These are phyloP conservation scores for Drosophila sproati DNA, from an alignment of 1,140 invertebrate genomes.

Conservation along the genomic window DNA sequence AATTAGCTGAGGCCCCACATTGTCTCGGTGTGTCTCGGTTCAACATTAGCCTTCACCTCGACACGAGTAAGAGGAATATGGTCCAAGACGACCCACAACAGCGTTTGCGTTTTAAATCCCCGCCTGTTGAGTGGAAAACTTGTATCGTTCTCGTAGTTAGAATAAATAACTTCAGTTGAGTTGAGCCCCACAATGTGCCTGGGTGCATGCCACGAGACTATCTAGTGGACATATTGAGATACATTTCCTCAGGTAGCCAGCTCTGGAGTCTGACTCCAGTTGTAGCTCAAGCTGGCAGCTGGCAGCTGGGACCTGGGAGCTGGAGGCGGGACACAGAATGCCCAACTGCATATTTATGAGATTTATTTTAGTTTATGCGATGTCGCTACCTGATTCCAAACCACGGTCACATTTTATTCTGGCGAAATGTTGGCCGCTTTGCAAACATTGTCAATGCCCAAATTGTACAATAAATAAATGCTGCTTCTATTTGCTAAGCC, in stretches of 20 bases:
- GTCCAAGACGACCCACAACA: slow-evolving; percentile 64
- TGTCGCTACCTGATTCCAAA: slow-evolving; percentile 67
- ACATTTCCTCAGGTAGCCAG: slow-evolving; percentile 58
- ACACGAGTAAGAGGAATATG: background rate
- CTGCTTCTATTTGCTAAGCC: slow-evolving; percentile 36
- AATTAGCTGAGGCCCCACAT: slow-evolving; percentile 50
- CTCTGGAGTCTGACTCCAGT: background rate
- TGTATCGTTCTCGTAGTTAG: slow-evolving; percentile 67
- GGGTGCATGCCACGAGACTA: slow-evolving; percentile 35
- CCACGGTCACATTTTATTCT: slow-evolving; percentile 53
- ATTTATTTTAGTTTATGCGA: slow-evolving; percentile 81
- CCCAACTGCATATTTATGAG: slow-evolving; percentile 74
- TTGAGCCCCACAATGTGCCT: background rate
- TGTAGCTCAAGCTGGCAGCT: background rate
- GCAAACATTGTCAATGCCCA: slow-evolving; percentile 46
- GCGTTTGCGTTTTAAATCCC: slow-evolving; percentile 54
- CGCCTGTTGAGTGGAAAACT: slow-evolving; percentile 59
- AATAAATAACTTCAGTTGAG: slow-evolving; percentile 69
- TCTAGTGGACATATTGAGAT: slow-evolving; percentile 53
- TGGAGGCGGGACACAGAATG: no score
- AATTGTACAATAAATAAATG: slow-evolving; percentile 47
- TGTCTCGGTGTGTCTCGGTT: slow-evolving; percentile 7
- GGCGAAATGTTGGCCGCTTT: slow-evolving; percentile 42
- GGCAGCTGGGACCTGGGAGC: background rate
- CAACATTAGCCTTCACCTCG: background rate